These are phyloP conservation scores for Eugnorisma glareosa DNA, from an alignment of 2,888 invertebrate genomes.

Conservation along the genomic window DNA sequence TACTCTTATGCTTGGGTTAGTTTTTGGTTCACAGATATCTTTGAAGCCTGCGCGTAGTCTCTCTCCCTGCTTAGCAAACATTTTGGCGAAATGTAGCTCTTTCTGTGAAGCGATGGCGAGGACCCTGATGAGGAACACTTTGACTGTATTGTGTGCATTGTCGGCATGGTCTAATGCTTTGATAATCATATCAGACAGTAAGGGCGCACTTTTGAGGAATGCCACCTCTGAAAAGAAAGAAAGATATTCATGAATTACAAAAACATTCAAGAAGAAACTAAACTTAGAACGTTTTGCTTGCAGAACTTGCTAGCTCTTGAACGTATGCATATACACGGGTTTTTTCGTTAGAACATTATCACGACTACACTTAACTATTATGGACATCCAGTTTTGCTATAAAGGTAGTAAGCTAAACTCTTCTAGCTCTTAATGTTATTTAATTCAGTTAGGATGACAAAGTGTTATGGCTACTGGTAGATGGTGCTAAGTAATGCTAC, in stretches of 20 bases:
- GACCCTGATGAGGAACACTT: slow-evolving; percentile 92
- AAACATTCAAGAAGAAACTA: background rate
- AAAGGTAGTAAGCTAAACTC: background rate
- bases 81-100: slow-evolving; percentile 91
- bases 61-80: slow-evolving; percentile 83
- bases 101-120: slow-evolving; percentile 90
- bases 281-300: too few species aligned
- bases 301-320: background rate
- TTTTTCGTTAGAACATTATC: background rate
- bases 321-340: background rate
- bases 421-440: background rate
- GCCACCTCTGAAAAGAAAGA: slow-evolving; percentile 79
- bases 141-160: slow-evolving; percentile 79
- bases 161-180: slow-evolving; percentile 74
- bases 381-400: background rate
- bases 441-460: background rate
- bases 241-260: slow-evolving; percentile 2
- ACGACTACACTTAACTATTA: background rate
- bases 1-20: slow-evolving; percentile 92
- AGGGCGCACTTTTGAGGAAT: slow-evolving; percentile 73
- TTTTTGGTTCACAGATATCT: slow-evolving; percentile 76
- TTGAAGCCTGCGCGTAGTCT: slow-evolving; percentile 75
- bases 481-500: background rate
- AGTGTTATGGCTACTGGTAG: background rate
- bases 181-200: slow-evolving; percentile 78